Evolutionary conservation across 53 echinoderm and acorn worm species (phyloP).

Genomic region (Apostichopus leukothele): DNA sequence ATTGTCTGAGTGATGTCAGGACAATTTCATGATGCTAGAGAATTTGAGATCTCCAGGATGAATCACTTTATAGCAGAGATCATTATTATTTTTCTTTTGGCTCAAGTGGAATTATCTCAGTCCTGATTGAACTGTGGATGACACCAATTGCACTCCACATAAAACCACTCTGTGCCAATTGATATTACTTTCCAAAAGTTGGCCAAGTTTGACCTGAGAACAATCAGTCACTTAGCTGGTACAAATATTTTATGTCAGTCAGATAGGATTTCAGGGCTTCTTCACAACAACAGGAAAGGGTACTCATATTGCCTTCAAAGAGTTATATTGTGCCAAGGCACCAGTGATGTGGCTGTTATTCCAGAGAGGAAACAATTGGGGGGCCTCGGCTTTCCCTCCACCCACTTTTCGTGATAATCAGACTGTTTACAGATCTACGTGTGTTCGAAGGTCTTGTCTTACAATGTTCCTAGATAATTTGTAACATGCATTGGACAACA

Average conservation of each 20-base stretch:
- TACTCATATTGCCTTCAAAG: background rate
- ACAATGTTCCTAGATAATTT: no score
- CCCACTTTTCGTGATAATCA: background rate
- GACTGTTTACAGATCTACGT: background rate
- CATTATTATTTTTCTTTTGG: no score
- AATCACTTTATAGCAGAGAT: no score
- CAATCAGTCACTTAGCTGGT: background rate
- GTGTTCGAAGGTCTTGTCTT: no score
- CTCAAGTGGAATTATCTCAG: no score
- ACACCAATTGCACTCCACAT: conserved; percentile 2
- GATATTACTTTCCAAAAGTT: background rate
- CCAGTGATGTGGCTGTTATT: background rate
- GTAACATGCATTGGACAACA: no score
- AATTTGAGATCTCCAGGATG: no score
- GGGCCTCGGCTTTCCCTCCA: background rate
- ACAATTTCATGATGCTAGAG: no score
- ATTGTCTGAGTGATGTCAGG: no score
- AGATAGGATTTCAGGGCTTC: background rate
- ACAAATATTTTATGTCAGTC: background rate
- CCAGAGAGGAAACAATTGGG: background rate
- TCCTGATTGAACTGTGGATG: conserved; percentile 15
- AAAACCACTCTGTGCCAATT: no score
- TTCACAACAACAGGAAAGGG: background rate
- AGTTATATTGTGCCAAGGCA: background rate
- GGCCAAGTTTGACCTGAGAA: background rate